Conservation (phyloP, 2,113 vertebrate species). For the Carassius auratus region DNA sequence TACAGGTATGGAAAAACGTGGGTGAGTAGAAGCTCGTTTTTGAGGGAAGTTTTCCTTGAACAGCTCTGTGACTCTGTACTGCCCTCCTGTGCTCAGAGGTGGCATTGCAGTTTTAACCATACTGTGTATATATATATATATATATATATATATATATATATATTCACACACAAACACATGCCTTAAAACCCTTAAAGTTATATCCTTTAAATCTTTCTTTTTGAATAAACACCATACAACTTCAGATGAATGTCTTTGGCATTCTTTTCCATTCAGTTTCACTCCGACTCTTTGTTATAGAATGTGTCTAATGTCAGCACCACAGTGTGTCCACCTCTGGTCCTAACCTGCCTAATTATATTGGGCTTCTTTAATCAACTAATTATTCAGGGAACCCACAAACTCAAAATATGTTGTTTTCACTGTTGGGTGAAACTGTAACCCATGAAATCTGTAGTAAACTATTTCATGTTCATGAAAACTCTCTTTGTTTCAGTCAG, state of each 20-base stretch:
- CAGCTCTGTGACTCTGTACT: background rate
- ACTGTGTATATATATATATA: too few relatives aligned
- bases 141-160: too few relatives aligned
- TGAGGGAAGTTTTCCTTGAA: background rate
- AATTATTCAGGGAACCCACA: background rate
- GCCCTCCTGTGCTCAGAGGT: conserved; percentile 10
- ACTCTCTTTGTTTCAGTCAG: background rate
- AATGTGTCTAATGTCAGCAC: background rate
- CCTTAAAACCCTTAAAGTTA: conserved; percentile 18
- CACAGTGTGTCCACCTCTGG: background rate
- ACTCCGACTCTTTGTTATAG: too few relatives aligned
- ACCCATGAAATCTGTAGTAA: background rate
- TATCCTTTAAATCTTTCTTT: background rate
- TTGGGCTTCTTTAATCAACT: too few relatives aligned
- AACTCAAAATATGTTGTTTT: background rate
- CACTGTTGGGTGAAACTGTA: background rate
- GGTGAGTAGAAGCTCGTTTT: background rate
- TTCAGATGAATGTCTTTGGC: background rate
- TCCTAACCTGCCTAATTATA: too few relatives aligned
- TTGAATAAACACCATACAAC: background rate
- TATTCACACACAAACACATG: background rate
- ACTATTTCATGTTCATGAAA: background rate
- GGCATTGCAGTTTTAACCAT: background rate
- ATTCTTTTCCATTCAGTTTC: background rate
- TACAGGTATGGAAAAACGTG: background rate